Evolutionary conservation across 2,888 invertebrate species (phyloP).

Genomic region (Brassicogethes aeneus): DNA sequence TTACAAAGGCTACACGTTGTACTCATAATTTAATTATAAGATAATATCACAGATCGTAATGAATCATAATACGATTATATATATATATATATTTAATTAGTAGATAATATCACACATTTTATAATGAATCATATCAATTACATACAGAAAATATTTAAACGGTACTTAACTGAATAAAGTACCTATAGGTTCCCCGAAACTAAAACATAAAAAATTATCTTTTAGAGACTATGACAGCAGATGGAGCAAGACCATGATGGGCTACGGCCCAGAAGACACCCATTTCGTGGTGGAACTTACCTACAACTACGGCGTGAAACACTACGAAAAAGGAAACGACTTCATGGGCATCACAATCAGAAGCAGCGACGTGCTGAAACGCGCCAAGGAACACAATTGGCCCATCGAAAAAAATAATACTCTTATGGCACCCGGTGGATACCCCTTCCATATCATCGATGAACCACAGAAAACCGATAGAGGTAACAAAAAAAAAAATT

Average conservation of each 20-base stretch:
- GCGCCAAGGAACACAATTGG: conserved; percentile 65
- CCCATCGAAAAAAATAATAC: conserved; percentile 56
- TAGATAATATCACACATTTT: no score
- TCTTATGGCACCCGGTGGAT: conserved; percentile 85
- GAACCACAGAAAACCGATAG: conserved; percentile 56
- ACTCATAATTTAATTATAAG: no score
- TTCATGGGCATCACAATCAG: conserved; percentile 78
- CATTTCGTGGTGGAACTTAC: conserved; percentile 96
- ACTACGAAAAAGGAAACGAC: conserved; percentile 87
- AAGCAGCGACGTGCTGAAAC: conserved; percentile 64
- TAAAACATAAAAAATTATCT: no score
- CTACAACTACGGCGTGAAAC: conserved; percentile 90
- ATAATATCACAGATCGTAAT: no score
- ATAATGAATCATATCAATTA: no score
- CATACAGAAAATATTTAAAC: no score
- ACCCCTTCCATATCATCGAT: conserved; percentile 73
- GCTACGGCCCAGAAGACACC: conserved; percentile 89
- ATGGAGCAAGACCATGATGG: conserved; percentile 99
- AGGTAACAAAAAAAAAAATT: conserved; percentile 42
- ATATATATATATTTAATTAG: no score
- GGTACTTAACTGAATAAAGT: no score
- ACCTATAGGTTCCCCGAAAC: no score
- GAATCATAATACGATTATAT: no score
- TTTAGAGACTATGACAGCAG: conserved; percentile 96
- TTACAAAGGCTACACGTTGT: no score